phyloP scores from a whole-genome alignment of 1,140 invertebrate species.

The Zelostemma sp. region DNA sequence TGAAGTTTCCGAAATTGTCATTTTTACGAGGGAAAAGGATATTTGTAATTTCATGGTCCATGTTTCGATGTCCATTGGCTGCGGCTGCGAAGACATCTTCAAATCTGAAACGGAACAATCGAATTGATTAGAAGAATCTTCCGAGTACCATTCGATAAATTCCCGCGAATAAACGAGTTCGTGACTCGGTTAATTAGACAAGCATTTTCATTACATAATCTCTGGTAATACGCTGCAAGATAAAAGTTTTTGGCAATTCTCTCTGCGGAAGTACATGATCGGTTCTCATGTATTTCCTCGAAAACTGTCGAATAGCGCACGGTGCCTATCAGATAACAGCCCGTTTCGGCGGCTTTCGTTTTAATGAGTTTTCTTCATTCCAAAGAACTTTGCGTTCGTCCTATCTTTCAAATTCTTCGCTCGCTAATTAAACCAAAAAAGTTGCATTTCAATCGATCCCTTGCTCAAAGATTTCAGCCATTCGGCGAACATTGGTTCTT shows the following conservation, averaged over 20 bases:
- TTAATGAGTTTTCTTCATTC: conserved; percentile 12
- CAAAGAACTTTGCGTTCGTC: not conserved
- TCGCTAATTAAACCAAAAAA: not conserved
- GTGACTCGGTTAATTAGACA: too few species aligned
- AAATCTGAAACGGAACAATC: not conserved
- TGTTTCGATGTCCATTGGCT: conserved; percentile 12
- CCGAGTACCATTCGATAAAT: too few species aligned
- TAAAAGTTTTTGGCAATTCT: not conserved
- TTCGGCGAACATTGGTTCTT: too few species aligned
- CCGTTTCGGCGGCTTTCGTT: conserved; percentile 9
- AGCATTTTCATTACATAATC: conserved; percentile 14
- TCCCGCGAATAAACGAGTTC: too few species aligned
- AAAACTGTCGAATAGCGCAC: conserved; percentile 15
- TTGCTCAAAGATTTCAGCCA: too few species aligned
- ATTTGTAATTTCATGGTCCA: conserved; percentile 41
- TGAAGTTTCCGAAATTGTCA: too few species aligned
- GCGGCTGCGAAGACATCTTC: conserved; percentile 14
- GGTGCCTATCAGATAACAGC: conserved; percentile 1
- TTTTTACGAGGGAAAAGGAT: conserved; percentile 55
- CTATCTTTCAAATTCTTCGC: conserved; percentile 1
- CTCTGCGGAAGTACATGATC: conserved; percentile 8
- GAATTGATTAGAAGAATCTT: too few species aligned
- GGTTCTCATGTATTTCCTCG: conserved; percentile 5
- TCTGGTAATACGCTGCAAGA: not conserved
- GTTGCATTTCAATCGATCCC: too few species aligned